Evolutionary conservation across 2,797 vertebrate species (phyloP).

Genomic region (Podarcis lilfordi): DNA sequence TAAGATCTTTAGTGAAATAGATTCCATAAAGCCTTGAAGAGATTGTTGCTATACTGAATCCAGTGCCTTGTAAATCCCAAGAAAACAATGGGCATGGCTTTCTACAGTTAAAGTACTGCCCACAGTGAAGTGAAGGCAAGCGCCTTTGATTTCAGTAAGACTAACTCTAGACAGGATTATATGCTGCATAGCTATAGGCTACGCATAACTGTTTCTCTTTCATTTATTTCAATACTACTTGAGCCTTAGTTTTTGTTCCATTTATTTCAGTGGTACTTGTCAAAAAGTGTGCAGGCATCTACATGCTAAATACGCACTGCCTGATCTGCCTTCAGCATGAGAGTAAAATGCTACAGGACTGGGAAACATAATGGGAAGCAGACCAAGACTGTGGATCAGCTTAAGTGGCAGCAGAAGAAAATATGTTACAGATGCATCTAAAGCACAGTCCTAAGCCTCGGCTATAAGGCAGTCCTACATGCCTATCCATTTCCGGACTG

Average conservation of each 20-base stretch:
- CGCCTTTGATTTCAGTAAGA: neutral
- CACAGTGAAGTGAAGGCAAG: neutral
- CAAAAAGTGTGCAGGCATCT: neutral
- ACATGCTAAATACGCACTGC: neutral
- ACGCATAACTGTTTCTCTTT: neutral
- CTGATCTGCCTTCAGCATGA: neutral
- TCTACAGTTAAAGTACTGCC: neutral
- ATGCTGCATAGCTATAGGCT: neutral
- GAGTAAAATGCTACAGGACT: neutral
- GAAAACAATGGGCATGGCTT: neutral
- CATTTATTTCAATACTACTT: neutral
- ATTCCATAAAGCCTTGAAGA: neutral
- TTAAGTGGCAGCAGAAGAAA: neutral
- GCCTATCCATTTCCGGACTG: neutral
- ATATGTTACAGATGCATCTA: neutral
- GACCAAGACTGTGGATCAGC: neutral
- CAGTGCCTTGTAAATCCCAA: neutral
- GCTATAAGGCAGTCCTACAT: neutral
- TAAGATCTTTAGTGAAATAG: conserved; percentile 25
- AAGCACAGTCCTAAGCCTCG: neutral
- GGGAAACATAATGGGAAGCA: neutral
- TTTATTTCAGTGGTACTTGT: neutral
- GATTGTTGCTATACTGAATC: neutral
- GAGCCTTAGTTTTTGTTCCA: neutral
- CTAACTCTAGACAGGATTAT: neutral